Evolutionary conservation across 2,113 vertebrate species (phyloP), one percentile per base, ranked within the genome.

Genomic region (Ciconia boyciana): DNA sequence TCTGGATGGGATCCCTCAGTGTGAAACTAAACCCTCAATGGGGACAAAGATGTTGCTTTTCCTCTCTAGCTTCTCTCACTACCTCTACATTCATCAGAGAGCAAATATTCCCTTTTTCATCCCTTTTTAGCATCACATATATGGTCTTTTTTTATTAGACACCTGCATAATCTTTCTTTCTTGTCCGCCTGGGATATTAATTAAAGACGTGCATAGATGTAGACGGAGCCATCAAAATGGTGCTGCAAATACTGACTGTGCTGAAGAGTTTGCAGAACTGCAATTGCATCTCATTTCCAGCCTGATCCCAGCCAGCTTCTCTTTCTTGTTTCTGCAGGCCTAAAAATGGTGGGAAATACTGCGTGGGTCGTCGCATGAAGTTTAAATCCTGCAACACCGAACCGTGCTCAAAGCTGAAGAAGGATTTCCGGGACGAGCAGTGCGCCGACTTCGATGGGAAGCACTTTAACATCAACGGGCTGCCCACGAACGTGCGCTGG

Each of bases 331-430:
- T 86, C 60, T 89, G 49, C 97, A 99, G 99, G 86, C 99, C 99
- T 29, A 99, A 97, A 97, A 99, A 99, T 0, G 99, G 99, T 88
- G 99, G 99, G 13, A 98, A 98, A 87, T 99, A 99, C 97, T 99
- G 99, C 2, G 98, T 99, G 52, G 99, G 99, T 10, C 99, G 99
- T 11, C 98, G 99, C 87, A 99, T 99, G 99, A 99, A 99, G 97
- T 99, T 99, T 82, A 99, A 99, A 85, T 99, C 99, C 82, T 99
- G 99, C 96, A 99, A 99, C 98, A 99, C 99, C 0, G 99, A 99
- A 68, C 99, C 99, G 0, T 99, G 99, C 98, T 98, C 98, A 3
- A 99, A 99, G 96, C 98, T 99, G 97, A 99, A 98, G 97, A 98
- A 98, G 62, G 99, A 99, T 97, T 99, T 99, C 98, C 98, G 99